Evolutionary conservation across 2,888 invertebrate genomes (phyloP).

Genomic region (Apotomis betuletana): DNA sequence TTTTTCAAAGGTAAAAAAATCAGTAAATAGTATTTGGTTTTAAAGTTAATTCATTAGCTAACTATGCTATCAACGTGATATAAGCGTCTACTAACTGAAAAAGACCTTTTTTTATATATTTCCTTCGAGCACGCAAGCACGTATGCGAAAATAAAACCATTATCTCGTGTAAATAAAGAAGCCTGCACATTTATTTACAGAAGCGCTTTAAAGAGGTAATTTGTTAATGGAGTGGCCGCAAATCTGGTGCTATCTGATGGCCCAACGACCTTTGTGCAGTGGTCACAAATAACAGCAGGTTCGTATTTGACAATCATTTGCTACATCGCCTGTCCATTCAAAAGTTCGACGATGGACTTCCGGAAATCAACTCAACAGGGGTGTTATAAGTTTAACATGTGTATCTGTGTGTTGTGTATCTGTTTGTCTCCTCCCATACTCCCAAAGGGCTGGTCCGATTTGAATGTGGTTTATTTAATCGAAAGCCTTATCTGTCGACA

Average conservation of each 20-base stretch:
- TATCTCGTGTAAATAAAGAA: conserved; percentile 48
- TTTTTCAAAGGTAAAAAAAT: too few relatives aligned
- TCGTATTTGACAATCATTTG: not conserved
- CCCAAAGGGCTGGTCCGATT: too few relatives aligned
- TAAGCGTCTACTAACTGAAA: conserved; percentile 29
- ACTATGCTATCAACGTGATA: conserved; percentile 1
- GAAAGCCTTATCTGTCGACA: too few relatives aligned
- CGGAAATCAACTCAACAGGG: too few relatives aligned
- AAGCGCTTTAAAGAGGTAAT: conserved; percentile 69
- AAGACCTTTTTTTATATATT: conserved; percentile 48
- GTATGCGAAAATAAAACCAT: conserved; percentile 55
- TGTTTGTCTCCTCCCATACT: too few relatives aligned
- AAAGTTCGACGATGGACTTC: too few relatives aligned
- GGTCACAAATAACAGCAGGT: conserved; percentile 16
- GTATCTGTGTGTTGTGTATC: too few relatives aligned
- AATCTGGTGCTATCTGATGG: conserved; percentile 78
- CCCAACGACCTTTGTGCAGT: conserved; percentile 62
- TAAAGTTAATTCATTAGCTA: too few relatives aligned
- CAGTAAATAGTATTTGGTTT: too few relatives aligned
- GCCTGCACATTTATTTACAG: conserved; percentile 51
- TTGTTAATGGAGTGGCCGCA: conserved; percentile 78
- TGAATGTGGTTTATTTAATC: too few relatives aligned
- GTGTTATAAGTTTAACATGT: too few relatives aligned
- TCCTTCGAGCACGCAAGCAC: conserved; percentile 57
- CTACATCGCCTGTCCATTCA: too few relatives aligned